phyloP scores from a whole-genome alignment of 2,797 vertebrate genomes.

The Melopsittacus undulatus region DNA sequence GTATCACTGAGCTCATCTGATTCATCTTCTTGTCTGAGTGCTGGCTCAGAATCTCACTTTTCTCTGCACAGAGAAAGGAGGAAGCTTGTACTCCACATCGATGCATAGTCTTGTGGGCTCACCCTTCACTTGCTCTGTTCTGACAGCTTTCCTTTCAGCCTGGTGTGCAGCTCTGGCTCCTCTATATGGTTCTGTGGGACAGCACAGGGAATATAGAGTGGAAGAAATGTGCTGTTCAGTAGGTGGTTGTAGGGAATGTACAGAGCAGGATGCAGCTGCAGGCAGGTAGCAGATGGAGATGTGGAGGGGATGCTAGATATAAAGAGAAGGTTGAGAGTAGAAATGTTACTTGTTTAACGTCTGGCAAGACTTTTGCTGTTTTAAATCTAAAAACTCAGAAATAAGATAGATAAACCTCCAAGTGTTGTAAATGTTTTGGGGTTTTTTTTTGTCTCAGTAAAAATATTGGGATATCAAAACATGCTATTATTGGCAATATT shows the following conservation, averaged over 20 bases:
- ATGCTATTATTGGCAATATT: not conserved
- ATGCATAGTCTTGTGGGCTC: not conserved
- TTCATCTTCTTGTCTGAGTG: not conserved
- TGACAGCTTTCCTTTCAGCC: not conserved
- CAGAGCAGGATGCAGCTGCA: not conserved
- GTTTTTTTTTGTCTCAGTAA: not conserved
- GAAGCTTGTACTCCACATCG: not conserved
- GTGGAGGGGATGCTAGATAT: no score
- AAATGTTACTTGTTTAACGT: not conserved
- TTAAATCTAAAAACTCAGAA: not conserved
- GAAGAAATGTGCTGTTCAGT: not conserved
- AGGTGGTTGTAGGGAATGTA: not conserved
- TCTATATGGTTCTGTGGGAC: not conserved
- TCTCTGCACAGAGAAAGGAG: not conserved
- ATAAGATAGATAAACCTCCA: not conserved
- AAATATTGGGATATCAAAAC: not conserved
- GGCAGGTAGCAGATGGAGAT: not conserved
- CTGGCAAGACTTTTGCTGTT: not conserved
- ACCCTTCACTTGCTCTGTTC: not conserved
- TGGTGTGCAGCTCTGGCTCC: not conserved
- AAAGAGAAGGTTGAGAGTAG: not conserved
- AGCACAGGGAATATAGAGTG: not conserved
- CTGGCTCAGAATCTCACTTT: not conserved
- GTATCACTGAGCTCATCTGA: not conserved
- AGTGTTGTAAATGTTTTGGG: no score